Conservation (phyloP, 2,113 vertebrate genomes). For the Laticauda colubrina region DNA sequence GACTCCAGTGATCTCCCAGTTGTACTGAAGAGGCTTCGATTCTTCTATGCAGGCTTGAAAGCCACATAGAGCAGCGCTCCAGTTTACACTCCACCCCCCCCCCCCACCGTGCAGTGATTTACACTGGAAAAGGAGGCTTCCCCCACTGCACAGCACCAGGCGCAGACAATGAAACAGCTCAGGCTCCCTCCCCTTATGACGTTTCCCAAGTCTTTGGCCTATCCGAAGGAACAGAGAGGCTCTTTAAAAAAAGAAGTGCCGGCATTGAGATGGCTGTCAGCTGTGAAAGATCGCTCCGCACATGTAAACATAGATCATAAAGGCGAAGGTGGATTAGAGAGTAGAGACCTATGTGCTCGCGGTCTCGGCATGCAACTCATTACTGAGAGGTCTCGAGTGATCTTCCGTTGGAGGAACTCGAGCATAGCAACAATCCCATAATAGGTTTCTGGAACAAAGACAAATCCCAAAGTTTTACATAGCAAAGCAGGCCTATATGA, state of each 20-base stretch:
- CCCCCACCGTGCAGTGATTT: background rate
- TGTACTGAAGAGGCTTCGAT: background rate
- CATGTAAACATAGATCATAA: slow-evolving; percentile 75
- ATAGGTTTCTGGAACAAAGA: background rate
- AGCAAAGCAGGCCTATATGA: background rate
- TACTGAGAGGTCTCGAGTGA: background rate
- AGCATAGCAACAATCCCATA: background rate
- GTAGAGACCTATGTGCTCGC: slow-evolving; percentile 6
- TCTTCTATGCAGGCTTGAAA: background rate
- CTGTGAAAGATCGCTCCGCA: slow-evolving; percentile 71
- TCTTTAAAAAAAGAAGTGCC: slow-evolving; percentile 78
- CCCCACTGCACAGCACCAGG: slow-evolving; percentile 1
- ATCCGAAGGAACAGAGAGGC: slow-evolving; percentile 57
- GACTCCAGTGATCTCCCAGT: background rate
- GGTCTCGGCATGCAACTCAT: background rate
- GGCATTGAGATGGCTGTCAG: slow-evolving; percentile 67
- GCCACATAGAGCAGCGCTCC: background rate
- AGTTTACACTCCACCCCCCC: background rate
- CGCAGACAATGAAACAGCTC: slow-evolving; percentile 63
- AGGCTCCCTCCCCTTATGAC: slow-evolving; percentile 54
- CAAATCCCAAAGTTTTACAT: background rate
- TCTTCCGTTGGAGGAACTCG: background rate
- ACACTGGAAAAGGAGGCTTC: slow-evolving; percentile 9
- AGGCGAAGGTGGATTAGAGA: slow-evolving; percentile 44
- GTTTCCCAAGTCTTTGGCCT: slow-evolving; percentile 39